Evolutionary conservation across 2,113 vertebrate genomes (phyloP), one percentile per base, ranked within the genome.

Genomic region (Jaculus jaculus): DNA sequence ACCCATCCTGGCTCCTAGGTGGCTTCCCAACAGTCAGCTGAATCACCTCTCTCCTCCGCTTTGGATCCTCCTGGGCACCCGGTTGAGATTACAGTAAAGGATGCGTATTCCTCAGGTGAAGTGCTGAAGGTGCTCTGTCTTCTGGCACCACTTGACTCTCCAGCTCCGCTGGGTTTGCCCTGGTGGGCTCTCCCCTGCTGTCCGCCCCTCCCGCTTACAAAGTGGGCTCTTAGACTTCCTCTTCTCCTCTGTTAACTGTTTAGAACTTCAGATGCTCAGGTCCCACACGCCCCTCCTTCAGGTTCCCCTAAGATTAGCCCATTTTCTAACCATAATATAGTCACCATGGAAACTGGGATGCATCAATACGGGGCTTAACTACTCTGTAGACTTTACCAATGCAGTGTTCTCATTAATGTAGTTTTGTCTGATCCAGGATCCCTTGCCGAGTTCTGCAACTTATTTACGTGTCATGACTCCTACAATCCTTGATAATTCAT

Each of bases 101-200:
- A 15, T 2, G 2, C 17, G 11, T 0, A 15, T 8, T 34, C 18
- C 24, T 81, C 34, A 7, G 3, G 4, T 0, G 10, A 37, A 54
- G n/a, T 73, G 23, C 3, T 5, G 13, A 34, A 66, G 24, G 3
- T 34, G 42, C 24, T 6, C 37, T 30, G 26, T 28, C 47, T 28
- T 39, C 66, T 58, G 7, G 21, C 12, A 1, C 2, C 5, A 5
- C 34, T 32, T 10, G 2, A 37, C 84, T 60, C 7, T 42, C 23
- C 60, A 15, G 3, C 54, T 68, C 60, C n/a, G 6, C 23, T 66
- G 3, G 26, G 3, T 21, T 18, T 30, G 0, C 18, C 5, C 65
- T 47, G 9, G 0, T 34, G 80, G 23, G 37, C 16, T 42, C 51
- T 1, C 20, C 5, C 7, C 28, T 26, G 15, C 2, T 28, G 16